Base-by-base conservation (phyloP, 2,113 vertebrate species). In the Gymnocephalus cernua region DNA sequence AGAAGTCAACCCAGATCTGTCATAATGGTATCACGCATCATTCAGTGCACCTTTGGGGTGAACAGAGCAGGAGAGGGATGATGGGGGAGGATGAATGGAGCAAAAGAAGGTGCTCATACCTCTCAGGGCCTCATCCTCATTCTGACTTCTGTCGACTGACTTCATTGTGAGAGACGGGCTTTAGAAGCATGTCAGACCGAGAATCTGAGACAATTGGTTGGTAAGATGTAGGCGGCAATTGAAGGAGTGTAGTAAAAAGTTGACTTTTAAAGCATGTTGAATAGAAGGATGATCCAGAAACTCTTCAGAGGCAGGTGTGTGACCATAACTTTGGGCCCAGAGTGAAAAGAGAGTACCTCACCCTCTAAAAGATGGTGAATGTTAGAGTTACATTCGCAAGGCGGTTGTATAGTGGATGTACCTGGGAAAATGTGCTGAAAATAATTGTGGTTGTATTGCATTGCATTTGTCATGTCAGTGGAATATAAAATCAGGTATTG, bases 1-100 rank as follows among this genome's bases (percentile, higher is more conserved):
- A 74, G 63, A 66, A 87, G 72, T 82, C 86, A 92, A 87, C 92
- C 91, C 75, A 91, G 88, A 91, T 92, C 86, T 91, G 89, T 90
- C 89, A 89, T 79, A 83, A 76, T 47, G 11, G 3, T 62, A 74
- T 80, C 77, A 83, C 80, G 84, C 79, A 86, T 89, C 88, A 87
- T 80, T 78, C 87, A 82, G 41, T 73, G 62, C 73, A 10, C 67
- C 85, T 86, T 68, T 3, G 38, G 71, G 84, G 73, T 76, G 80
- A 89, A 78, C 15, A 2, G 45, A 83, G 74, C 77, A 32, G 21
- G 9, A 76, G 57, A 82, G 51, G 80, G 47, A 81, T 82, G 71
- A 85, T 81, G 78, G 65, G 67, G 83, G 47, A 72, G 80, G 83
- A 86, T 77, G 83, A 86, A 79, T 64, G 45, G 74, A 83, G 83